Evolutionary conservation across 2,113 vertebrate genomes (phyloP).

Genomic region (cat (Felis catus)): DNA sequence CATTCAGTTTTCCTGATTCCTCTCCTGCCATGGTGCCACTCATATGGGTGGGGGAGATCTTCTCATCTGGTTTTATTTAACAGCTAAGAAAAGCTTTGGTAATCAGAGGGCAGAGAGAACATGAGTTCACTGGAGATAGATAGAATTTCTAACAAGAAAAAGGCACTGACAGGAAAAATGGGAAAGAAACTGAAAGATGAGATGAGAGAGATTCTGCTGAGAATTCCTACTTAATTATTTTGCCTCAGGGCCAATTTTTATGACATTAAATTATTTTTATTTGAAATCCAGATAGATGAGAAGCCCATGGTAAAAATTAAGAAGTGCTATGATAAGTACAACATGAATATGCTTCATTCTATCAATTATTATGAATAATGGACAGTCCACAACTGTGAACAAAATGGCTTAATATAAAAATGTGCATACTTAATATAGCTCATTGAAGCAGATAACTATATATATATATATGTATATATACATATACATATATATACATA

Average conservation of each 20-base stretch:
- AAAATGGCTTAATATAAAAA: constrained; percentile 18
- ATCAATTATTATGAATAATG: constrained; percentile 19
- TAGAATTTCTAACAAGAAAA: background rate
- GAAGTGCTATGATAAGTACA: background rate
- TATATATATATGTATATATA: too few relatives aligned
- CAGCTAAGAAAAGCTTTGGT: background rate
- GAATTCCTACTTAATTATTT: constrained; percentile 6
- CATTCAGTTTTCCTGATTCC: background rate
- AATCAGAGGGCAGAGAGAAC: background rate
- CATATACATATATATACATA: background rate
- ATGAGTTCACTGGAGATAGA: background rate
- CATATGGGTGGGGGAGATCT: background rate
- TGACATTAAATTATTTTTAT: constrained; percentile 15
- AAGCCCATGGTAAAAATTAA: background rate
- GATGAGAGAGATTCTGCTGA: constrained; percentile 3
- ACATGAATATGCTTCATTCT: background rate
- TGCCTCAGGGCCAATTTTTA: background rate
- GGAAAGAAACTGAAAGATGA: background rate
- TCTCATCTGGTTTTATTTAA: background rate
- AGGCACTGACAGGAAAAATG: background rate
- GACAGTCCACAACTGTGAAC: background rate
- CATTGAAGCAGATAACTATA: background rate
- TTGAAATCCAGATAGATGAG: background rate
- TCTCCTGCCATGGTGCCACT: background rate
- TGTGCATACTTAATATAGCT: background rate